Evolutionary conservation across 1,140 invertebrate species (phyloP), one percentile per base, ranked within the genome.

Genomic region (Drosophila sproati): DNA sequence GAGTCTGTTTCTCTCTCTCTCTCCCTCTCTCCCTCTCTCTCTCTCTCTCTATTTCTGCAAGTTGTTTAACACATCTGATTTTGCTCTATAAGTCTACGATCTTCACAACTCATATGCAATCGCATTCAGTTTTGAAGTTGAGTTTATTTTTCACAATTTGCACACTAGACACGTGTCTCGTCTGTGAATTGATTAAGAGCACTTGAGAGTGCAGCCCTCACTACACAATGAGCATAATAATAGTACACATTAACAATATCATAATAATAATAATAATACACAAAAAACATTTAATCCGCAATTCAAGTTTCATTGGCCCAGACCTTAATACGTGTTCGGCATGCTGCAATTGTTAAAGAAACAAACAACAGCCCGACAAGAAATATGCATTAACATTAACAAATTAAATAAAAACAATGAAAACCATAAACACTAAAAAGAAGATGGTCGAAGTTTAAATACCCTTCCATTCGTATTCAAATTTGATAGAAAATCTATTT

Each of bases 281-380:
- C 10, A 55, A 28, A 61, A 43, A 37, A 29, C 50, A 5, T 12
- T 2, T 2, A 39, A 50, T 54, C 20, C 20, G 20, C 45, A 76
- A 73, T 73, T 72, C 37, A 71, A 70, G 78, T 89, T 89, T 76
- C 78, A 85, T 73, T 89, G 85, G 77, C 85, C 85, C 80, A 89
- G 85, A 89, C 85, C 85, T 89, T 89, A 89, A 85, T 89, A 89
- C 85, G 85, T 89, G 85, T 29, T 12, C 47, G 50, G 80, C 85
- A 78, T 88, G 60, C 39, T 45, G 48, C 54, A 57, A 73, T 48
- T 55, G 39, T 32, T 41, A 66, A 74, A 75, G 10, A 63, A 32
- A 39, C 20, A 62, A 80, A 55, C 54, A 63, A 41, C 67, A 56
- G 47, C 45, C 48, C 32, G 59, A 62, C 52, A 78, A 41, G 45